Evolutionary conservation across 2,888 invertebrate species (phyloP), one percentile per base, ranked within the genome.

Genomic region (Portevinia maculata): DNA sequence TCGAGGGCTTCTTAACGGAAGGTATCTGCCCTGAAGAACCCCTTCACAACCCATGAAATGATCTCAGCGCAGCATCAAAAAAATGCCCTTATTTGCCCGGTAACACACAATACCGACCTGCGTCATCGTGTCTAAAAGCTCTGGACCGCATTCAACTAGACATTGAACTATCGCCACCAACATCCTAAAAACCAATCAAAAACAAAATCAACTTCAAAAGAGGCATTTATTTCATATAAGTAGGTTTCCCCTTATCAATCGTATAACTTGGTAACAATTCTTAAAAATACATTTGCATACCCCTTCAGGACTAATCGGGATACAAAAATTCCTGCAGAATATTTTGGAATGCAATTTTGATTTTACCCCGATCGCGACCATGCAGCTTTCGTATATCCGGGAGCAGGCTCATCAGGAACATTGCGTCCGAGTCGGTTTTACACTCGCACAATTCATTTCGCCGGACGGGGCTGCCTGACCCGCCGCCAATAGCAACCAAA

Each of bases 361-460:
- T 89, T 85, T 89, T 90, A 46, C 89, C 89, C 17, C 90, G 87
- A 85, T 90, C 90, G 11, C 88, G 89, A n/a, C 90, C 89, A 59
- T 89, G 88, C 6, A 90, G 57, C 60, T 89, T 89, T 84, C 89
- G 88, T 67, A 90, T 90, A 78, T 90, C 90, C 3, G 90, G 90
- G 73, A 90, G 73, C 1, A 90, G 86, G 70, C 90, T 90, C 89
- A 90, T 89, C 5, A 90, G 86, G 52, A 90, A 90, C 90, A 90
- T 90, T 73, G 89, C 90, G 86, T 90, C 90, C n/a, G 90, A 88
- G 85, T 90, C 90, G n/a, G 88, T 88, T 84, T 89, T 90, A 79
- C 90, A 90, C 64, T 88, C 88, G 71, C 90, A 90, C 7, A 89
- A 65, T 9, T 89, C 89, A 11, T 39, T 71, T 11, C 64, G 48